Conservation (phyloP, 2,113 vertebrate genomes). For the Gopherus flavomarginatus region DNA sequence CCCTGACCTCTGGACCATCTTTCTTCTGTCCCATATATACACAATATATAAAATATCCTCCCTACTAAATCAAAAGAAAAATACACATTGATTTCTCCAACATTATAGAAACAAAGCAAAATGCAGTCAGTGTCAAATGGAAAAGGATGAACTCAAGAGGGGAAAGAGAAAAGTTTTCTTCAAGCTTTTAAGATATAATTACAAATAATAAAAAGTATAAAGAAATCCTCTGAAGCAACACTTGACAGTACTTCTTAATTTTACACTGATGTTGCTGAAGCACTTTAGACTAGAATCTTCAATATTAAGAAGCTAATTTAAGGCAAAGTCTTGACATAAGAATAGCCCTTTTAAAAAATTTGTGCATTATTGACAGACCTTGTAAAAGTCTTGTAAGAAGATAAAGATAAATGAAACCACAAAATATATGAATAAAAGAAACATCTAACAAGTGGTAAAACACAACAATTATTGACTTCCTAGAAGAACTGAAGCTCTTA, state of each 20-base stretch:
- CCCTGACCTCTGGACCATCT: not conserved
- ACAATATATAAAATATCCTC: not conserved
- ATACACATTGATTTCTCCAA: not conserved
- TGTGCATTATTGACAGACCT: constrained; percentile 7
- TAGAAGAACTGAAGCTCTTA: not conserved
- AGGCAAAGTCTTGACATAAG: constrained; percentile 11
- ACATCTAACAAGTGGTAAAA: constrained; percentile 32
- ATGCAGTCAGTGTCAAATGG: too few species aligned
- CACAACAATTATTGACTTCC: not conserved
- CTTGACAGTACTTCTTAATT: not conserved
- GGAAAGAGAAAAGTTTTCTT: not conserved
- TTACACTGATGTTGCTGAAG: not conserved
- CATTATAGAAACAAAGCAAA: not conserved
- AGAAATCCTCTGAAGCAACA: not conserved
- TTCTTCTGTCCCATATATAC: not conserved
- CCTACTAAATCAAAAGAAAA: not conserved
- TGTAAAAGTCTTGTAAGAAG: constrained; percentile 3
- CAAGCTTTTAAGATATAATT: not conserved
- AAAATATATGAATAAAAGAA: constrained; percentile 2
- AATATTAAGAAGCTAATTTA: not conserved
- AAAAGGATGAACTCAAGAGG: not conserved
- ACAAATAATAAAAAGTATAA: not conserved
- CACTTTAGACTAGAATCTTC: not conserved
- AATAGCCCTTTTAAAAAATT: not conserved
- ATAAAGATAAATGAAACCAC: constrained; percentile 15